Evolutionary conservation across 2,797 vertebrate species (phyloP).

Genomic region (Cephalopachus bancanus): DNA sequence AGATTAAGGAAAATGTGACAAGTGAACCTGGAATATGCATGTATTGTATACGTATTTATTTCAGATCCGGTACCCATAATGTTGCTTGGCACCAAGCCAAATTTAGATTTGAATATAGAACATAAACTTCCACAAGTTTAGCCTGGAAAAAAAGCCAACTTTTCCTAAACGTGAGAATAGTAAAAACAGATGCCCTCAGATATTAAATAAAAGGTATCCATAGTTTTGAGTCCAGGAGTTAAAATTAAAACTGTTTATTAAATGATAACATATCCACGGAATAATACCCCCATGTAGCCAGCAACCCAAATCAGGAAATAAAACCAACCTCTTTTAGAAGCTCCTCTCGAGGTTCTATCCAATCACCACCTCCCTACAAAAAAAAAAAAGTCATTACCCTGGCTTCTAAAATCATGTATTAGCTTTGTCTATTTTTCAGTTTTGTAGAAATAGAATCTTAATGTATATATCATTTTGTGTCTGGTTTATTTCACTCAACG

Average conservation of each 20-base stretch:
- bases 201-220: slow-evolving; percentile 6
- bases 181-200: slow-evolving; percentile 39
- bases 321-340: not conserved
- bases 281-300: not conserved
- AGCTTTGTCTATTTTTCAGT: slow-evolving; percentile 41
- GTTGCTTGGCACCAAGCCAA: slow-evolving; percentile 6
- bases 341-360: not conserved
- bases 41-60: not conserved
- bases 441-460: slow-evolving; percentile 41
- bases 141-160: slow-evolving; percentile 53
- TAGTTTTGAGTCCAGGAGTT: slow-evolving; percentile 42
- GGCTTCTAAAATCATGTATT: slow-evolving; percentile 19
- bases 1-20: slow-evolving; percentile 27
- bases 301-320: not conserved
- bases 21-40: not conserved
- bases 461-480: not conserved
- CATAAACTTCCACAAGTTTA: slow-evolving; percentile 18
- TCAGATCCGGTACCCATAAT: not conserved
- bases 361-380: not conserved
- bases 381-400: not conserved
- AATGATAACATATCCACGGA: not conserved
- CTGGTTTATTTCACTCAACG: slow-evolving; percentile 23
- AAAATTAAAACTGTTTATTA: slow-evolving; percentile 32
- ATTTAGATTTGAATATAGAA: slow-evolving; percentile 46
- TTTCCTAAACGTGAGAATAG: slow-evolving; percentile 54